Conservation (phyloP, 1,140 invertebrate species). For the Sycobia sp. region DNA sequence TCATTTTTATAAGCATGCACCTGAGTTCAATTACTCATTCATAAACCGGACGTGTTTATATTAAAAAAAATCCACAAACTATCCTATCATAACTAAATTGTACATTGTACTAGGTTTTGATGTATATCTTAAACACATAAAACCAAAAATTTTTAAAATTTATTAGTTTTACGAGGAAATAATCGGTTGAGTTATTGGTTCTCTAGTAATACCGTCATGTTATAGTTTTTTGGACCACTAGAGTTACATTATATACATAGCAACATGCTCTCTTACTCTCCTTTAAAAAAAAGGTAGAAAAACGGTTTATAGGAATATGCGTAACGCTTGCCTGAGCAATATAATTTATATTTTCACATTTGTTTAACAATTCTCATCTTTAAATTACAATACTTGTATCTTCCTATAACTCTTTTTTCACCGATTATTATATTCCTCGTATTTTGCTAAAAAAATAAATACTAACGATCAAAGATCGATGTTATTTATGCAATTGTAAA, state of each 20-base stretch:
- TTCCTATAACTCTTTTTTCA: conserved; percentile 24
- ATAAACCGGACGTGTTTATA: conserved; percentile 17
- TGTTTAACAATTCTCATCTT: not conserved
- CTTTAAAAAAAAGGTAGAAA: conserved; percentile 12
- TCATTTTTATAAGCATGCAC: conserved; percentile 17
- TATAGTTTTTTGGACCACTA: conserved; percentile 22
- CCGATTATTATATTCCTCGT: conserved; percentile 14
- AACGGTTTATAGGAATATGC: conserved; percentile 16
- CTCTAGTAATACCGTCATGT: conserved; percentile 19
- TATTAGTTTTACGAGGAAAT: conserved; percentile 11
- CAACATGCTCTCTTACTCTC: conserved; percentile 16
- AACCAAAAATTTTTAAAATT: conserved; percentile 21
- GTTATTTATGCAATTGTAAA: conserved; percentile 36
- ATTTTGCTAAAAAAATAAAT: conserved; percentile 24
- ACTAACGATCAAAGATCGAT: conserved; percentile 20
- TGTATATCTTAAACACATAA: conserved; percentile 11
- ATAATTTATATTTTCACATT: conserved; percentile 15
- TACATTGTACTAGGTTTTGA: conserved; percentile 26
- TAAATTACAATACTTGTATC: conserved; percentile 15
- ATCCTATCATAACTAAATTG: conserved; percentile 26
- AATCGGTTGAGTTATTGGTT: conserved; percentile 10
- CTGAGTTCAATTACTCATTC: conserved; percentile 30
- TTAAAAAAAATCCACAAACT: conserved; percentile 4
- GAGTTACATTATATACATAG: conserved; percentile 25
- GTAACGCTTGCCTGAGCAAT: not conserved